phyloP scores from a whole-genome alignment of 2,888 invertebrate genomes.

The Tipula helvola region DNA sequence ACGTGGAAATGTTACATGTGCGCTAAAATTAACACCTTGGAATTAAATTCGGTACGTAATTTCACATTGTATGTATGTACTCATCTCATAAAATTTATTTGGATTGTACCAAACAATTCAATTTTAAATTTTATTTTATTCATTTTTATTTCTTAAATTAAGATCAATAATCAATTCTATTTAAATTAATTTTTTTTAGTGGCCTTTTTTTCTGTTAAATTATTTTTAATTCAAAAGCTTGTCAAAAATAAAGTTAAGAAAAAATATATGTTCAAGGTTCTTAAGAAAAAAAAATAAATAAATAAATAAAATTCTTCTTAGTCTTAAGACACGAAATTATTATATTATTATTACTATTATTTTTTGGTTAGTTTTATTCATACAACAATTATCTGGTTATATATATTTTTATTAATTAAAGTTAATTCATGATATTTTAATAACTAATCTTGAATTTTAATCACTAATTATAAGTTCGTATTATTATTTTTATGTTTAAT shows the following conservation, averaged over 20 bases:
- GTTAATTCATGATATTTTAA: slow-evolving; percentile 9
- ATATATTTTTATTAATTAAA: slow-evolving; percentile 5
- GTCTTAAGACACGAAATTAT: background rate
- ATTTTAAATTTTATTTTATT: background rate
- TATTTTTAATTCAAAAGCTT: background rate
- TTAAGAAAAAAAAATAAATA: background rate
- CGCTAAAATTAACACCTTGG: background rate
- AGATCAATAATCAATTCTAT: slow-evolving; percentile 4
- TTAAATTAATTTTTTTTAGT: background rate
- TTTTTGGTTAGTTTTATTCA: background rate
- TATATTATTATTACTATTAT: background rate
- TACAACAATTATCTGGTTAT: background rate
- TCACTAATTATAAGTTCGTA: slow-evolving; percentile 8
- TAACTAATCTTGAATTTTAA: slow-evolving; percentile 10
- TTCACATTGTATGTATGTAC: background rate
- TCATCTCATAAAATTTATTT: background rate
- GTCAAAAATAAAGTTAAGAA: background rate
- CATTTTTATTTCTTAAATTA: background rate
- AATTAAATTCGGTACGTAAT: background rate
- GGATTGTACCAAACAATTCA: background rate
- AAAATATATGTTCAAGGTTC: background rate
- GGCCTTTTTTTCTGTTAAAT: background rate
- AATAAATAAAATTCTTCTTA: background rate
- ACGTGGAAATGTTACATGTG: background rate
- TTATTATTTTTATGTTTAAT: background rate